Evolutionary conservation across 2,888 invertebrate genomes (phyloP).

Genomic region (Galerucella calmariensis): DNA sequence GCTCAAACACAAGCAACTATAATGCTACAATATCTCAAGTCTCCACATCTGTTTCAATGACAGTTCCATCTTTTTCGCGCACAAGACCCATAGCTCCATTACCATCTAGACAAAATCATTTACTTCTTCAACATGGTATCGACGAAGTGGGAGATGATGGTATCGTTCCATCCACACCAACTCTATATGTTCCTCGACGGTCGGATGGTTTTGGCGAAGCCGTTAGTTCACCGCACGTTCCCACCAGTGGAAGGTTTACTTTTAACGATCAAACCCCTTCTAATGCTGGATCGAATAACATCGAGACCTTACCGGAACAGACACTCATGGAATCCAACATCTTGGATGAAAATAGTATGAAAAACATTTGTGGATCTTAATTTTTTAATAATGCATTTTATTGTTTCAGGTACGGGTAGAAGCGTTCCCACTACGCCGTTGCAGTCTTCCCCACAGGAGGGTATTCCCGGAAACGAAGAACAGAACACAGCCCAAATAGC

Average conservation of each 20-base stretch:
- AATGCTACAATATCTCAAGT: constrained; percentile 56
- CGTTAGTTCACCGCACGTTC: constrained; percentile 88
- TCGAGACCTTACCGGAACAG: constrained; percentile 61
- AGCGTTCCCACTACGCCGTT: constrained; percentile 77
- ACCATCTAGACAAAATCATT: constrained; percentile 64
- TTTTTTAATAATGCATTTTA: constrained; percentile 43
- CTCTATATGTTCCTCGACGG: constrained; percentile 83
- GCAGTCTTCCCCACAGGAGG: constrained; percentile 72
- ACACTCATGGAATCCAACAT: constrained; percentile 57
- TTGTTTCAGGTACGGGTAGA: constrained; percentile 69
- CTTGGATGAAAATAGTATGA: constrained; percentile 62
- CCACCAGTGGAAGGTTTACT: constrained; percentile 72
- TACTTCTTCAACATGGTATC: constrained; percentile 66
- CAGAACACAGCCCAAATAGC: constrained; percentile 53
- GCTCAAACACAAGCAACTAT: constrained; percentile 49
- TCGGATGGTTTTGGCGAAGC: constrained; percentile 92
- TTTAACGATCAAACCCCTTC: constrained; percentile 67
- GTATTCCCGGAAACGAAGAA: constrained; percentile 59
- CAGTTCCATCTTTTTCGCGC: constrained; percentile 68
- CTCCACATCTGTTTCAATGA: constrained; percentile 57
- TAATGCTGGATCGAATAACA: constrained; percentile 45
- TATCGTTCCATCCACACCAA: constrained; percentile 91
- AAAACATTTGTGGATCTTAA: constrained; percentile 41
- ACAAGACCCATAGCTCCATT: constrained; percentile 68
- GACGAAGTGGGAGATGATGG: constrained; percentile 77